Evolutionary conservation across 2,888 invertebrate species (phyloP), one percentile per base, ranked within the genome.

Genomic region (Parelbella ahira): DNA sequence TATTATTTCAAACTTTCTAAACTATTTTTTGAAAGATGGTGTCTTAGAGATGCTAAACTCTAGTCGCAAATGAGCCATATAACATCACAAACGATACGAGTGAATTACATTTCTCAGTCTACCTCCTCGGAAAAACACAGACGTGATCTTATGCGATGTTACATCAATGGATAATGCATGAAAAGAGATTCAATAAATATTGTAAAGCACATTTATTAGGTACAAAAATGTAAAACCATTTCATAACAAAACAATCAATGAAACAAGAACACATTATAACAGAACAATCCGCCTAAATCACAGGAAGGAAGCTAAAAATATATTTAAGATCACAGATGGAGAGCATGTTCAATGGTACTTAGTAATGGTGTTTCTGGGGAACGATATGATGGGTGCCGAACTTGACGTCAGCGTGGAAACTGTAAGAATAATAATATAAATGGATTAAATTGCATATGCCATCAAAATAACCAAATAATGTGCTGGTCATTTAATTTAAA

Each of bases 381-480:
- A 58, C 55, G 21, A 56, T 49, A 34, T 65, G 67, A 29, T 64
- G 62, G 4, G 53, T 58, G 34, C 54, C 54, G 50, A 63, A 60
- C 29, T 62, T 63, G 33, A 65, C 60, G 7, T 54, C 50, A 18
- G 65, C 64, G 30, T 64, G 65, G 54, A 65, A 64, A 7, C 64
- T 67, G 58, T 6, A 58, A 60, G 25, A n/a, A n/a, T n/a, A n/a
- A n/a, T n/a, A n/a, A n/a, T n/a, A n/a, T n/a, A n/a, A n/a, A n/a
- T n/a, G n/a, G n/a, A n/a, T n/a, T n/a, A n/a, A n/a, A n/a, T n/a
- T n/a, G n/a, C n/a, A n/a, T n/a, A n/a, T n/a, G n/a, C n/a, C n/a
- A n/a, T n/a, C n/a, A n/a, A n/a, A n/a, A n/a, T n/a, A n/a, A n/a
- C n/a, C n/a, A n/a, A n/a, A n/a, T n/a, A n/a, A n/a, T n/a, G n/a